Percentiles rank a stretch among this genome's conserved stretches.
Conservation (phyloP, 2,797 vertebrate genomes). For the Rhinogobio ventralis region DNA sequence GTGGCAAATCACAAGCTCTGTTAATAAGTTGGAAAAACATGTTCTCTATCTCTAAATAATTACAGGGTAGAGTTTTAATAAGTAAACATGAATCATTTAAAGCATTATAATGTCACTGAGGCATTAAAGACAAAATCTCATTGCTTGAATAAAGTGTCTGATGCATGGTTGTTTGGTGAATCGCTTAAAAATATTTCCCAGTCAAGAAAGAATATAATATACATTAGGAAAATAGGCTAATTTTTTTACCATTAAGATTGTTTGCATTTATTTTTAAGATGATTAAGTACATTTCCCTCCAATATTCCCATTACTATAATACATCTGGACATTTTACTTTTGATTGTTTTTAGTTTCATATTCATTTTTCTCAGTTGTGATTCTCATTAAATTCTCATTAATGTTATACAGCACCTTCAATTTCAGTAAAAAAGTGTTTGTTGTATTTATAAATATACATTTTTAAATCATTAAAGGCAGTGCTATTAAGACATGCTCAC, state of each 20-base stretch:
- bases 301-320: background rate
- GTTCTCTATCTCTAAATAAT: conserved; percentile 29
- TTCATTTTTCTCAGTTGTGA: background rate
- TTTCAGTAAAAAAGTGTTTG: background rate
- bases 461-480: background rate
- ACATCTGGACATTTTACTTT: conserved; percentile 22
- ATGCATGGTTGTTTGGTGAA: background rate
- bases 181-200: background rate
- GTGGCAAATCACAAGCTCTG: conserved; percentile 3
- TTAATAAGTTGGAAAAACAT: conserved; percentile 53
- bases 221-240: background rate
- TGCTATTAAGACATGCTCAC: background rate
- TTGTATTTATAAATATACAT: too few species aligned
- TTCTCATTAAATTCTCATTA: background rate
- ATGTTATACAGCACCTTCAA: background rate
- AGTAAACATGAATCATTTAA: background rate
- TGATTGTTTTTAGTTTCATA: conserved; percentile 6
- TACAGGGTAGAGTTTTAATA: background rate
- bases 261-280: background rate
- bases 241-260: background rate
- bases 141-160: background rate
- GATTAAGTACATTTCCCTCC: background rate
- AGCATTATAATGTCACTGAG: background rate
- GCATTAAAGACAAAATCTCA: background rate
- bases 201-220: background rate